Conservation (phyloP, 2,113 vertebrate genomes). For the Chloropsis hardwickii region DNA sequence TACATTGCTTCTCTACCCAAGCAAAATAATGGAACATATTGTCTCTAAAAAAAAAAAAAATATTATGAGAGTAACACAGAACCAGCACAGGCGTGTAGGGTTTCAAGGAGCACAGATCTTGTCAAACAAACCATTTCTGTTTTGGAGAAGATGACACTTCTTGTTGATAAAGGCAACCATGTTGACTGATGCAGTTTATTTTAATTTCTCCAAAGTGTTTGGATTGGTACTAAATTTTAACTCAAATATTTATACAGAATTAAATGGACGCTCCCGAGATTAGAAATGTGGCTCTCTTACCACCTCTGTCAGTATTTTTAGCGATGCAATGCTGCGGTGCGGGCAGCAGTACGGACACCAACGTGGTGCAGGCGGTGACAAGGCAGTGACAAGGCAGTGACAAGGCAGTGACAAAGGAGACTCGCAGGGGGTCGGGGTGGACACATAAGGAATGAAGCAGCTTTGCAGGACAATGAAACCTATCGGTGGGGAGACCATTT, state of each 20-base stretch:
- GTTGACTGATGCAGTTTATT: constrained; percentile 27
- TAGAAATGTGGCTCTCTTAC: background rate
- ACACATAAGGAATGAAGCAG: background rate
- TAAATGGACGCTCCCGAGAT: background rate
- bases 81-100: background rate
- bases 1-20: background rate
- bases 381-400: background rate
- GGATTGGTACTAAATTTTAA: constrained; percentile 20
- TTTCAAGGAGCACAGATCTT: constrained; percentile 3
- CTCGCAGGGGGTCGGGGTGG: background rate
- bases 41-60: background rate
- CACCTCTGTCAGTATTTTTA: background rate
- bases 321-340: background rate
- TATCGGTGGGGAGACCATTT: background rate
- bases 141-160: constrained; percentile 28
- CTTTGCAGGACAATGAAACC: background rate
- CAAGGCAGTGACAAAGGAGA: background rate
- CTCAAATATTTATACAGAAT: constrained; percentile 32
- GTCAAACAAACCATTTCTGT: constrained; percentile 37
- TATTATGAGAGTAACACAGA: background rate
- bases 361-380: background rate
- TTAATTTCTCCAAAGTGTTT: constrained; percentile 29
- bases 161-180: constrained; percentile 7
- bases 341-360: background rate
- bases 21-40: constrained; percentile 20